A percentile compares a stretch with the other conserved stretches of the same genome.
Evolutionary conservation across 2,797 vertebrate species (phyloP).

Genomic region (Hypotaenidia okinawae): DNA sequence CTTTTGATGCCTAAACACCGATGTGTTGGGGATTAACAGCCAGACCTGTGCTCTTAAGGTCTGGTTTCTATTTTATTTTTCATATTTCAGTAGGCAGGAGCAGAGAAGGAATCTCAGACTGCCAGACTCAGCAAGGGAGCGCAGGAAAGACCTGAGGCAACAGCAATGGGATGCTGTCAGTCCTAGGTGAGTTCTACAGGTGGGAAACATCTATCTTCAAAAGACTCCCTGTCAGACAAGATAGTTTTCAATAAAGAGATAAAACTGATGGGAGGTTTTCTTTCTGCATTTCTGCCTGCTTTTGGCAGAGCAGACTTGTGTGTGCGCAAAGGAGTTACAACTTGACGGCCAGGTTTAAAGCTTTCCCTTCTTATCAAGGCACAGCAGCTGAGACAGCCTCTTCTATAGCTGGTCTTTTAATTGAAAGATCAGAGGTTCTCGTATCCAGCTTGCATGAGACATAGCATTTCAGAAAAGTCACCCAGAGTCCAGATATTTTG

Average conservation of each 20-base stretch:
- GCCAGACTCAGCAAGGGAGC: neutral
- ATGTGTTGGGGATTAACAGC: slow-evolving; percentile 34
- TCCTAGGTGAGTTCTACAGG: slow-evolving; percentile 54
- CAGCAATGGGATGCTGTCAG: slow-evolving; percentile 23
- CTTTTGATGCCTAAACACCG: slow-evolving; percentile 38
- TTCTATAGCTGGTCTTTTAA: slow-evolving; percentile 66
- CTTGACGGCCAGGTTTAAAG: slow-evolving; percentile 55
- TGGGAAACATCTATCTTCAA: slow-evolving; percentile 59
- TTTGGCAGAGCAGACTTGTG: slow-evolving; percentile 32
- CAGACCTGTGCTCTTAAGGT: neutral
- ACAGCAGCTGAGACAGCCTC: slow-evolving; percentile 65
- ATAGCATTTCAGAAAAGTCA: slow-evolving; percentile 1
- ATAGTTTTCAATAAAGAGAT: slow-evolving; percentile 64
- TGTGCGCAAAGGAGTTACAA: slow-evolving; percentile 2
- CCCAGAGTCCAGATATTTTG: neutral
- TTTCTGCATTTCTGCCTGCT: slow-evolving; percentile 39
- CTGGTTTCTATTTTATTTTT: neutral
- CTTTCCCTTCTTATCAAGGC: slow-evolving; percentile 72
- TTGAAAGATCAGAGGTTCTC: slow-evolving; percentile 66
- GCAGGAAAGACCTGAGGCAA: slow-evolving; percentile 44
- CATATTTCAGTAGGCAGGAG: slow-evolving; percentile 29
- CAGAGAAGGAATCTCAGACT: neutral
- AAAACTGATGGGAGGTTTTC: slow-evolving; percentile 54
- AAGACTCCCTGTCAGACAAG: slow-evolving; percentile 58
- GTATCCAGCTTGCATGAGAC: slow-evolving; percentile 16